Conservation (phyloP, 92 coral and sea anemone species). For the Montipora capitata region DNA sequence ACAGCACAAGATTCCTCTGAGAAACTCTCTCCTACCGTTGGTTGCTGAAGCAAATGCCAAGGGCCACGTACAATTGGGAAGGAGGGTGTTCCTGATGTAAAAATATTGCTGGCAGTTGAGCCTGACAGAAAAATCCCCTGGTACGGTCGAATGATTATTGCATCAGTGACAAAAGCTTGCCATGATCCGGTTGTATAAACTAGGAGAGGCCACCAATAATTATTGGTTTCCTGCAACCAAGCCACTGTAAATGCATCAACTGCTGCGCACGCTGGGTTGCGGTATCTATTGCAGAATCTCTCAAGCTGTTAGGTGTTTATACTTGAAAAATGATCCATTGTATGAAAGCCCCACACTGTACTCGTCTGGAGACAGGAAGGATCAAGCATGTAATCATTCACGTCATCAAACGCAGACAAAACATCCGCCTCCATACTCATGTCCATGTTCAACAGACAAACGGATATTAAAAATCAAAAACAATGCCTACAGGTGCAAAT, state of each 20-base stretch:
- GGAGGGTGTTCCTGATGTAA: constrained; percentile 63
- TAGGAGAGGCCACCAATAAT: constrained; percentile 86
- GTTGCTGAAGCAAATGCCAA: constrained; percentile 19
- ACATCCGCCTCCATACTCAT: constrained; percentile 39
- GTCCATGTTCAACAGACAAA: constrained; percentile 65
- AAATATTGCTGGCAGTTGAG: constrained; percentile 62
- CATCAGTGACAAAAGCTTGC: constrained; percentile 53
- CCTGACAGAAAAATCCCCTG: constrained; percentile 64
- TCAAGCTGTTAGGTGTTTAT: no score
- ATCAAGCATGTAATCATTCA: neutral
- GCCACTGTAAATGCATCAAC: constrained; percentile 72
- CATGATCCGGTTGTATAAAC: constrained; percentile 48
- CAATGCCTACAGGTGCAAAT: neutral
- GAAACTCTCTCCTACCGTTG: neutral
- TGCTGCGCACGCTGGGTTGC: constrained; percentile 69
- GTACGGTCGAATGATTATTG: constrained; percentile 40
- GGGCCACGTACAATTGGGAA: constrained; percentile 60
- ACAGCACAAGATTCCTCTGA: neutral
- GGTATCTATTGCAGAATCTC: neutral
- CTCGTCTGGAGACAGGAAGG: neutral
- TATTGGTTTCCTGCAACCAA: constrained; percentile 70
- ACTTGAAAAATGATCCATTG: neutral
- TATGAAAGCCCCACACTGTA: neutral
- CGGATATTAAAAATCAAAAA: constrained; percentile 41
- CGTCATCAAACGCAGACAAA: no score